Evolutionary conservation across 1,140 invertebrate genomes (phyloP).

Genomic region (Lepidurus arcticus): DNA sequence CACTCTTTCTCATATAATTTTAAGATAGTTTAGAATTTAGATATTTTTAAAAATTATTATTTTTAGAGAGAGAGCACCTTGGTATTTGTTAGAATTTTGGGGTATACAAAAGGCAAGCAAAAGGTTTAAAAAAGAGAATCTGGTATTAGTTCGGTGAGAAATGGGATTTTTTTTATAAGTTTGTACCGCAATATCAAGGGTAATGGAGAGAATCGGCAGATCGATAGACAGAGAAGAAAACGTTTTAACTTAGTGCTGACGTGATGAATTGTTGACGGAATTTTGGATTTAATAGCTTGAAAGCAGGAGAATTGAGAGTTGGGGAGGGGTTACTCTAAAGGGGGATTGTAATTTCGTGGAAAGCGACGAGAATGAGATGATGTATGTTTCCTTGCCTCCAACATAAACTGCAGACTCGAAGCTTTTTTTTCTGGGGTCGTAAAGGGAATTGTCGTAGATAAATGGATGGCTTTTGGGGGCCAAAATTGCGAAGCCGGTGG

Average conservation of each 20-base stretch:
- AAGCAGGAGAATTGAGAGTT: not conserved
- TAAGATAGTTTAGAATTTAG: no score
- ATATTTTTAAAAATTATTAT: no score
- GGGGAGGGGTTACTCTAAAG: not conserved
- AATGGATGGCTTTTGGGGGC: not conserved
- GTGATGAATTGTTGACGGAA: conserved; percentile 1
- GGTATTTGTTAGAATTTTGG: no score
- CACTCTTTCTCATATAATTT: no score
- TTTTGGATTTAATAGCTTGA: not conserved
- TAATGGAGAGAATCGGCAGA: not conserved
- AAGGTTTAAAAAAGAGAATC: no score
- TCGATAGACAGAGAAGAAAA: not conserved
- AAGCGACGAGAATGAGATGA: not conserved
- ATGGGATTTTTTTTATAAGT: not conserved
- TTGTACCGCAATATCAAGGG: not conserved
- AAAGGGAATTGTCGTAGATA: not conserved
- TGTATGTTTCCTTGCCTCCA: not conserved
- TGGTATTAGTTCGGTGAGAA: no score
- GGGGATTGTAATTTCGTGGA: not conserved
- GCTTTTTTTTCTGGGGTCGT: not conserved
- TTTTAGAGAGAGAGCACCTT: no score
- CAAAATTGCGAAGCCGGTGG: not conserved
- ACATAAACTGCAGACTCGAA: not conserved
- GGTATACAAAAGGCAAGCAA: no score
- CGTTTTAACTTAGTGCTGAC: not conserved